Base-by-base conservation (phyloP, 2,797 vertebrate species). In the Galagoides demidoff region DNA sequence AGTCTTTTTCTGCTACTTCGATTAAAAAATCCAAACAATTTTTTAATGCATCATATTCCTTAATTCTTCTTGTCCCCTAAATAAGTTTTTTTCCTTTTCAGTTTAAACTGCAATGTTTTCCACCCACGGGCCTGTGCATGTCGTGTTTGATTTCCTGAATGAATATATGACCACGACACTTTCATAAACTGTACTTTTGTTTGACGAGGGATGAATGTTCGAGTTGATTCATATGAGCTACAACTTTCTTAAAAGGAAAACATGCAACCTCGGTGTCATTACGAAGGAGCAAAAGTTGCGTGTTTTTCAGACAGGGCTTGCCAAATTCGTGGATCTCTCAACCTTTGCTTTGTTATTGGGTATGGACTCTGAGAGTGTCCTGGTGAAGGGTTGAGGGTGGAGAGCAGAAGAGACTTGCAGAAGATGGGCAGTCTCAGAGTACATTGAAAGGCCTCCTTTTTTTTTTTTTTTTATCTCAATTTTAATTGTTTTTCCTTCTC, bases 91-190 rank as follows among this genome's bases (percentile, higher is more conserved):
- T 84, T 59, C 68, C 68, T 91, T 96, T 96, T 95, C 70, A 37
- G 0, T 1, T 49, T 74, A 63, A 96, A 39, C 5, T 52, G 66
- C 55, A 95, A 63, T 2, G 0, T 83, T 98, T 98, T 97, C 83
- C 97, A 97, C 95, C 96, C 94, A 89, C 10, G 89, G 84, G 34
- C 84, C 90, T 96, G 55, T 95, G 95, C 16, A 59, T 95, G 93
- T 96, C 97, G 97, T 98, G 78, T 98, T 98, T 98, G 98, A 98
- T 98, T 98, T 98, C 96, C 89, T 96, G 97, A 98, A 98, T 98
- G 88, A 97, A 98, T 97, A 97, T 96, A 97, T 96, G 90, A 96
- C 96, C 96, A 98, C 97, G 98, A 95, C 90, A 92, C 96, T 96
- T 96, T 97, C 77, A 98, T 89, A 97, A 96, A 86, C 70, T 89